These are phyloP conservation scores for Biston stratarius DNA, from an alignment of 2,888 invertebrate genomes.

Conservation along the genomic window DNA sequence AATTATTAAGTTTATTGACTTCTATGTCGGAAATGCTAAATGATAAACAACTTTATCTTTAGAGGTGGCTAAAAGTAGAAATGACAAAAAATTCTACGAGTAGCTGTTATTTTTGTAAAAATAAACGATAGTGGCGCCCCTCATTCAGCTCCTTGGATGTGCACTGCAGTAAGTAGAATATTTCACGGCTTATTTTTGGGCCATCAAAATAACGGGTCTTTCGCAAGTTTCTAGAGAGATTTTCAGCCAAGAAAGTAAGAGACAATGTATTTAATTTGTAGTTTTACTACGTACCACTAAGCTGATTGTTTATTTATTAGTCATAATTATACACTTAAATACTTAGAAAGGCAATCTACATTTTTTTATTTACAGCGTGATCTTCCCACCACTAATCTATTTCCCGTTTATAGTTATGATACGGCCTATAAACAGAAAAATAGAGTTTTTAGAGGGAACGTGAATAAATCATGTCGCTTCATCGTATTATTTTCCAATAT, in stretches of 20 bases:
- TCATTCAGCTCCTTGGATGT: background rate
- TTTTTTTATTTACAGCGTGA: background rate
- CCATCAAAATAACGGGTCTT: constrained; percentile 22
- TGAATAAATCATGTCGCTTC: too few species aligned
- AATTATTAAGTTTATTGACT: constrained; percentile 37
- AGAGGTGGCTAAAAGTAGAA: background rate
- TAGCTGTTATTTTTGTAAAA: background rate
- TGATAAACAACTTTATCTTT: background rate
- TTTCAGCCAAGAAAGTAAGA: constrained; percentile 15
- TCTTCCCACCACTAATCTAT: background rate
- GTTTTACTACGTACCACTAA: background rate
- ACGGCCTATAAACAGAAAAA: too few species aligned
- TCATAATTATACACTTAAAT: constrained; percentile 4
- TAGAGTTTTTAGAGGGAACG: too few species aligned
- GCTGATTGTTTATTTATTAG: background rate
- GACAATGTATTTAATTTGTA: constrained; percentile 13
- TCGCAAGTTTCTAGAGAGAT: constrained; percentile 13
- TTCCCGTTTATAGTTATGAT: too few species aligned
- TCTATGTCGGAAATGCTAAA: constrained; percentile 12
- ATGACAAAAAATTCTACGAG: background rate
- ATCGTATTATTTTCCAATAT: too few species aligned
- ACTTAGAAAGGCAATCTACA: background rate
- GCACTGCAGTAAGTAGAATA: constrained; percentile 13
- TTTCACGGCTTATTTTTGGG: constrained; percentile 19
- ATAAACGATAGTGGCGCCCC: background rate